Percentiles rank a stretch among this genome's conserved stretches.
Conservation (phyloP, 2,888 invertebrate species). For the Cinara cedri region DNA sequence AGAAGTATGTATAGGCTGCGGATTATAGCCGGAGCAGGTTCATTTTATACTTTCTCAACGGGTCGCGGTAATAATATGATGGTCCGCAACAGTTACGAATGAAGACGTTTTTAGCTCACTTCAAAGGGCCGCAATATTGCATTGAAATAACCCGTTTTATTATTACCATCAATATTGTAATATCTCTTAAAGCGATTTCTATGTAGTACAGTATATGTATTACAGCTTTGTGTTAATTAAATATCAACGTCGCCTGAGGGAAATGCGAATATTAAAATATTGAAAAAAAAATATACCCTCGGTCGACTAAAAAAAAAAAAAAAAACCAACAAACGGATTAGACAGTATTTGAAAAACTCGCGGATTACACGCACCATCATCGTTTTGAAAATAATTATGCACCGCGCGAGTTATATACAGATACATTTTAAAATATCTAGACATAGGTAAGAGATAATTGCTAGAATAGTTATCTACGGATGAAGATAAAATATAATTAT, state of each 20-base stretch:
- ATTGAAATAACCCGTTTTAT: constrained; percentile 2
- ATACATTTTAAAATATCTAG: too few relatives aligned
- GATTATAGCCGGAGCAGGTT: too few relatives aligned
- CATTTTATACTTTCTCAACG: neutral
- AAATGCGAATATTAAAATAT: too few relatives aligned
- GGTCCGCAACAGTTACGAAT: too few relatives aligned
- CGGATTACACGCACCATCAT: too few relatives aligned
- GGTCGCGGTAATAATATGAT: neutral
- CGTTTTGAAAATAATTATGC: too few relatives aligned
- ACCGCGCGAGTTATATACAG: too few relatives aligned
- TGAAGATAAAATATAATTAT: too few relatives aligned
- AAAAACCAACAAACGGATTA: neutral
- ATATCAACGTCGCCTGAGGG: neutral
- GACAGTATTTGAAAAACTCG: neutral
- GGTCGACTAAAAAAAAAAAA: neutral
- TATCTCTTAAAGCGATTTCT: constrained; percentile 1
- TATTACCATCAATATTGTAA: neutral
- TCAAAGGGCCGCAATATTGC: neutral
- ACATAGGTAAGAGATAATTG: too few relatives aligned
- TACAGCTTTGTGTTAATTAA: constrained; percentile 5
- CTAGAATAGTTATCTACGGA: too few relatives aligned
- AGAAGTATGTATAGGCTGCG: neutral
- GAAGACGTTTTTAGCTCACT: neutral
- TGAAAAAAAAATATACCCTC: constrained; percentile 1
- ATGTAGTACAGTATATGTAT: too few relatives aligned